These are phyloP conservation scores for Brachyalestes nurse DNA, from an alignment of 2,797 vertebrate genomes.

Conservation along the genomic window DNA sequence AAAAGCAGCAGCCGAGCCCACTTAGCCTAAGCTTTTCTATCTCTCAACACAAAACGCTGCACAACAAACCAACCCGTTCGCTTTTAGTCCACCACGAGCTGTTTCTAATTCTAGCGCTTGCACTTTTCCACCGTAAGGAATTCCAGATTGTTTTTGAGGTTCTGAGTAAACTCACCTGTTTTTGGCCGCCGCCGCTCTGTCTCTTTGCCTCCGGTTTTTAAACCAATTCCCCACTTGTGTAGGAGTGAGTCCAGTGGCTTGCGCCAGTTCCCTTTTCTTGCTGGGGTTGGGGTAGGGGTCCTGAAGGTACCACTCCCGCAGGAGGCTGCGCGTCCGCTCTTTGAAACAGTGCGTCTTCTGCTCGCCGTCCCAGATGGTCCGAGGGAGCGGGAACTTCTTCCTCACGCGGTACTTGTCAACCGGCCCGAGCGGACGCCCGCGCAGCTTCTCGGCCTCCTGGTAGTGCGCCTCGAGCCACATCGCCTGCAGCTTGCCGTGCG, in stretches of 20 bases:
- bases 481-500: conserved; percentile 97
- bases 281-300: conserved; percentile 99
- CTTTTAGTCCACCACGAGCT: neutral
- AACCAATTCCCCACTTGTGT: conserved; percentile 99
- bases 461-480: conserved; percentile 99
- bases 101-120: neutral
- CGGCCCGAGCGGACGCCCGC: conserved; percentile 95
- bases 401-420: conserved; percentile 99
- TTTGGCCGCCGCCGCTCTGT: conserved; percentile 98
- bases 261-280: conserved; percentile 99
- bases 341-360: conserved; percentile 99
- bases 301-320: conserved; percentile 99
- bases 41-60: neutral
- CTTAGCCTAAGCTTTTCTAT: neutral
- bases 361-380: conserved; percentile 99
- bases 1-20: neutral
- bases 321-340: conserved; percentile 97
- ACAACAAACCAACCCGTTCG: neutral
- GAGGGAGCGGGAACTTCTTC: conserved; percentile 99
- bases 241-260: conserved; percentile 99
- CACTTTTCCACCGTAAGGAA: neutral
- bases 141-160: neutral
- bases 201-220: conserved; percentile 98
- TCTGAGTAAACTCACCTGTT: conserved; percentile 71
- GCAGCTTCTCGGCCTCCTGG: conserved; percentile 99